phyloP scores from a whole-genome alignment of 2,113 vertebrate genomes.

The Ivindomyrus marchei region DNA sequence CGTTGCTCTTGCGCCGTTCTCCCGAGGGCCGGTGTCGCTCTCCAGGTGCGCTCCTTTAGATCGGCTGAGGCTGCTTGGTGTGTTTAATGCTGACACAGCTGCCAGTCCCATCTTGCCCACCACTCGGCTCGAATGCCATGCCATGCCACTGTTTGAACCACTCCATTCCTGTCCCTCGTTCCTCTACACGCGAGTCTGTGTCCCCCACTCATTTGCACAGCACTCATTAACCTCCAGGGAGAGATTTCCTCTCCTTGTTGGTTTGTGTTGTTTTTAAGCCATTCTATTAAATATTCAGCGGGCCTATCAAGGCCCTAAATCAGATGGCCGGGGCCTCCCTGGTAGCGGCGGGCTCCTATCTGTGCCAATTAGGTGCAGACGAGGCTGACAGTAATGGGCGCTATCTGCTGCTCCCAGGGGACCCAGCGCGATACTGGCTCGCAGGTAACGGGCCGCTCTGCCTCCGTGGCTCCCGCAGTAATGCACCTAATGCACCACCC shows the following conservation, averaged over 20 bases:
- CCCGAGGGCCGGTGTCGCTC: background rate
- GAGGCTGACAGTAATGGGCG: conserved; percentile 64
- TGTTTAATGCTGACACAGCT: background rate
- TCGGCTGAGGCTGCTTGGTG: background rate
- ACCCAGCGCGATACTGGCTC: background rate
- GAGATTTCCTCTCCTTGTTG: conserved; percentile 32
- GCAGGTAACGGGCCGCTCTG: background rate
- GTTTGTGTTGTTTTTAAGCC: conserved; percentile 39
- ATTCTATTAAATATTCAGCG: conserved; percentile 63
- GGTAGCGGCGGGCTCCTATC: conserved; percentile 49
- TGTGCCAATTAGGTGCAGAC: conserved; percentile 59
- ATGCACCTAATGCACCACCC: conserved; percentile 19
- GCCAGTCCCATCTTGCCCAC: background rate
- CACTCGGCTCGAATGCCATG: background rate
- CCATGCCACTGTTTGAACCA: background rate
- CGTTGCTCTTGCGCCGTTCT: no score
- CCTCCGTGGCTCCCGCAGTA: conserved; percentile 16
- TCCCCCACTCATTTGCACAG: background rate
- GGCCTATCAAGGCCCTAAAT: conserved; percentile 56
- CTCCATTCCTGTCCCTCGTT: background rate
- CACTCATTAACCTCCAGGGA: conserved; percentile 31
- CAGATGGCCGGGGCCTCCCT: conserved; percentile 55
- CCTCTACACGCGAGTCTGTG: background rate
- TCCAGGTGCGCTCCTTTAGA: background rate
- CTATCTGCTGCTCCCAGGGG: conserved; percentile 52